Evolutionary conservation across 2,888 invertebrate genomes (phyloP), one percentile per base, ranked within the genome.

Genomic region (Ecliptopera silaceata): DNA sequence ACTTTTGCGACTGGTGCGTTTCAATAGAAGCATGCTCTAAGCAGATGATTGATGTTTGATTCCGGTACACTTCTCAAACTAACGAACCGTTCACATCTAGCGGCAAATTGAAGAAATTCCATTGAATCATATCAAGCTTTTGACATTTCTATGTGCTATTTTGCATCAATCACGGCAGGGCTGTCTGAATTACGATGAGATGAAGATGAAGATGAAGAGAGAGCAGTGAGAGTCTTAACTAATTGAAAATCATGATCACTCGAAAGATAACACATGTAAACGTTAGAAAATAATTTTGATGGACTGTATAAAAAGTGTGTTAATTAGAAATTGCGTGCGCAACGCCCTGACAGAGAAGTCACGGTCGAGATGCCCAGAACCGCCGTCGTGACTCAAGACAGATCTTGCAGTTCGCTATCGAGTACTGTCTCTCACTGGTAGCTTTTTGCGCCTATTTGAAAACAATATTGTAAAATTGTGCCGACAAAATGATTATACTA

Each of bases 31-130:
- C 52, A 43, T 49, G 59, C 72, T 76, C 75, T 75, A 68, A 78
- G 74, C 69, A 79, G 74, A 77, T 79, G 77, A 84, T 82, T 79
- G 80, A 71, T 69, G 70, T 83, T 82, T 75, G 75, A 86, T 87
- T 90, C 88, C 88, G 90, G 88, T 85, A 89, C 88, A 89, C 77
- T 90, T 89, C 84, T 67, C 82, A 75, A 78, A 77, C 81, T 88
- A 91, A 90, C 90, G 82, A 91, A 76, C 84, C 86, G 70, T 75
- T 65, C 66, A 73, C 71, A 74, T 76, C 76, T 72, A 70, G 77
- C 79, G 72, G 74, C 65, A 88, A 90, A 88, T 89, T 83, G 77
- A 84, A 78, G 84, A 87, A 87, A 87, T 81, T 80, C 39, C 74
- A 68, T 69, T 74, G 67, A 74, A 77, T 71, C 72, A 77, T 79